These are phyloP conservation scores for Pentamera pediparva DNA, from an alignment of 53 echinoderm and acorn worm genomes.

Conservation along the genomic window DNA sequence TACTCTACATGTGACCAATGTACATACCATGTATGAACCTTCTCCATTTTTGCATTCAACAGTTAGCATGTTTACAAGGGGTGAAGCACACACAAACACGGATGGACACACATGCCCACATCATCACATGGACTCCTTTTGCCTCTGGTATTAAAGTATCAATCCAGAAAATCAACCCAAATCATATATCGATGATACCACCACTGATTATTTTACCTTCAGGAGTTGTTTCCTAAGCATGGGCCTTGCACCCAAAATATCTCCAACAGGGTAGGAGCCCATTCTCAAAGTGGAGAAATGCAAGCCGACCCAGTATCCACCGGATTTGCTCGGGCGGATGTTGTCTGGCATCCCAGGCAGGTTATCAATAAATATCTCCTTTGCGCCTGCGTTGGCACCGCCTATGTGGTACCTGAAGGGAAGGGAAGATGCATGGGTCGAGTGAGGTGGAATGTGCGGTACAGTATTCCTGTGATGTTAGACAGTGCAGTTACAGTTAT, in stretches of 20 bases:
- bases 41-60: too few species aligned
- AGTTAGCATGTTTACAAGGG: too few species aligned
- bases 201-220: background rate
- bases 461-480: too few species aligned
- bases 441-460: background rate
- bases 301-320: constrained; percentile 92
- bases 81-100: too few species aligned
- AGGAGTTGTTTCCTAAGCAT: constrained; percentile 11
- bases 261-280: constrained; percentile 10
- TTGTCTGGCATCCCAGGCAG: constrained; percentile 83
- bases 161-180: too few species aligned
- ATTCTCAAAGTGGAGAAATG: constrained; percentile 46
- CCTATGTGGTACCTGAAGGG: constrained; percentile 56
- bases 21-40: too few species aligned
- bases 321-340: constrained; percentile 67
- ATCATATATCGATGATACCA: too few species aligned
- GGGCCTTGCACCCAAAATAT: background rate
- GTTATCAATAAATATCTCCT: constrained; percentile 52
- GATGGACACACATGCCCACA: too few species aligned
- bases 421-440: background rate
- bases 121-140: too few species aligned
- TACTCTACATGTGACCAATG: too few species aligned
- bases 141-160: too few species aligned
- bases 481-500: too few species aligned
- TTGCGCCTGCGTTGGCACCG: constrained; percentile 45